Evolutionary conservation across 92 coral and sea anemone genomes (phyloP).

Genomic region (Paramuricea clavata): DNA sequence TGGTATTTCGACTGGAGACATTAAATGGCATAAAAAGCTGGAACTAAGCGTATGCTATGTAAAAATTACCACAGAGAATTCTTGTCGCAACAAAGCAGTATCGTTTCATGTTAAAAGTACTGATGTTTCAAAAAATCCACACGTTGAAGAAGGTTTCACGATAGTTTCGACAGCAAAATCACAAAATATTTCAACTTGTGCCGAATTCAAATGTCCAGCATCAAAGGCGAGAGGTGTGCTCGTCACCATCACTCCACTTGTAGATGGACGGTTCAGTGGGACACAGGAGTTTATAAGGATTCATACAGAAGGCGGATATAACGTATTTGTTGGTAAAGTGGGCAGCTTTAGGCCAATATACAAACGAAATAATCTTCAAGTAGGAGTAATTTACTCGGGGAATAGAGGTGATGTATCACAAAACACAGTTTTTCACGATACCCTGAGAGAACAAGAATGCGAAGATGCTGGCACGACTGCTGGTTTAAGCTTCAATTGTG

Average conservation of each 20-base stretch:
- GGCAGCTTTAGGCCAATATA: neutral
- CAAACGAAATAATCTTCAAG: neutral
- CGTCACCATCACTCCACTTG: neutral
- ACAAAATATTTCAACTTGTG: neutral
- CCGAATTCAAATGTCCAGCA: constrained; percentile 25
- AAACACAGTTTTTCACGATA: neutral
- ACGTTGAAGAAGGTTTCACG: neutral
- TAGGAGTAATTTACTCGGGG: neutral
- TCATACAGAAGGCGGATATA: neutral
- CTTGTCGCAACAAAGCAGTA: neutral
- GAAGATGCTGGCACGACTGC: neutral
- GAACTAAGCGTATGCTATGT: neutral
- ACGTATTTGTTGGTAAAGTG: neutral
- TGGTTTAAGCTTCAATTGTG: too few species aligned
- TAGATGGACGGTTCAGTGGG: neutral
- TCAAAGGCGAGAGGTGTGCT: neutral
- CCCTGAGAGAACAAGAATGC: neutral
- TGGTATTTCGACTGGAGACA: neutral
- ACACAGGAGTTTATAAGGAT: neutral
- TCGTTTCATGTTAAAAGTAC: constrained; percentile 28
- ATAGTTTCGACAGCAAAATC: neutral
- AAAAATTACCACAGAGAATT: neutral
- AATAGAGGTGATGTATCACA: neutral
- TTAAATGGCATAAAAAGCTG: neutral
- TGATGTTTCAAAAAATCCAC: too few species aligned